phyloP scores from a whole-genome alignment of 2,113 vertebrate genomes.

The Hippocampus comes region DNA sequence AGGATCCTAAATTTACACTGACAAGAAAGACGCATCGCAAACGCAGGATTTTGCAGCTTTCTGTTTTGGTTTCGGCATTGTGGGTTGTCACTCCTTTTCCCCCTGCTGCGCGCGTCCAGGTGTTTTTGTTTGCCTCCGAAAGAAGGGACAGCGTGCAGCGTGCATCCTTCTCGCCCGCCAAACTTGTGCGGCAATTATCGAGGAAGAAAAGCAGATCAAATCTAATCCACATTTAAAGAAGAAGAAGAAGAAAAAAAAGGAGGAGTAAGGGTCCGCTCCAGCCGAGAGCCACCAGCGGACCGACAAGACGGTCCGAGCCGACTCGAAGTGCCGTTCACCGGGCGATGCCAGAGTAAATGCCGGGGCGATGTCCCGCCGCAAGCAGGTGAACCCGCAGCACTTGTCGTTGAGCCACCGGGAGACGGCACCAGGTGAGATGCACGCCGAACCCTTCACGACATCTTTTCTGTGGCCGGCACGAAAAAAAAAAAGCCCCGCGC shows the following conservation, averaged over 20 bases:
- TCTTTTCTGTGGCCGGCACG: no score
- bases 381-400: conserved; percentile 99
- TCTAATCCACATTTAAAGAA: not conserved
- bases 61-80: conserved; percentile 30
- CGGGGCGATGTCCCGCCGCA: conserved; percentile 99
- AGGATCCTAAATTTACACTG: conserved; percentile 44
- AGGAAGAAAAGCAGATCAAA: not conserved
- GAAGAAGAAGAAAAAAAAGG: conserved; percentile 37
- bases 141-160: not conserved
- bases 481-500: not conserved
- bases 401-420: conserved; percentile 92
- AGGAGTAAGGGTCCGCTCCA: conserved; percentile 46
- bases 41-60: conserved; percentile 4
- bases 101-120: not conserved
- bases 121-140: not conserved
- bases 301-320: conserved; percentile 77
- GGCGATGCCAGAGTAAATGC: conserved; percentile 99
- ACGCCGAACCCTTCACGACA: not conserved
- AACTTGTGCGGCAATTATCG: conserved; percentile 24
- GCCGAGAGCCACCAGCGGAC: conserved; percentile 51
- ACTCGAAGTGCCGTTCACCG: conserved; percentile 87
- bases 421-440: conserved; percentile 87
- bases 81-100: conserved; percentile 13
- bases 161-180: conserved; percentile 19
- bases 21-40: not conserved